Evolutionary conservation across 1,140 invertebrate genomes (phyloP), one percentile per base, ranked within the genome.

Genomic region (Ips typographus): DNA sequence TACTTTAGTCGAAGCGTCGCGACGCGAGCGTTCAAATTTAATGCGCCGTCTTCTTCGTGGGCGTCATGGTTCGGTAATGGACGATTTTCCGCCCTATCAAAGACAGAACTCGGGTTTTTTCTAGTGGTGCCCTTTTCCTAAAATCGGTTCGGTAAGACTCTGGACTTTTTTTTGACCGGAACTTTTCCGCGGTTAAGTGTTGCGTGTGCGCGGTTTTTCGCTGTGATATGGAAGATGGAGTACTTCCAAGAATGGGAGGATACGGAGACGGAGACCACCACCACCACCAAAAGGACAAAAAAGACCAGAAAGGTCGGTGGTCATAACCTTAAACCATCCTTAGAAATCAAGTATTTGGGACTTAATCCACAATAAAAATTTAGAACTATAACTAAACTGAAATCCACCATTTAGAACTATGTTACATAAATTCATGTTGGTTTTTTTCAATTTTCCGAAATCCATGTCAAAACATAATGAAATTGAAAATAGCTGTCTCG

Each of bases 221-320:
- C 57, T 62, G 56, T 63, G 58, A 65, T 75, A 77, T 77, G 76
- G 76, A 71, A 74, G 55, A 77, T 77, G 76, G 76, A 77, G 76
- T 76, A 72, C 70, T 77, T 77, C 59, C 76, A 77, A 69, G 76
- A 77, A 72, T 77, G 75, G 75, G 72, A 70, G 63, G 62, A 69
- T 59, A 73, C 68, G 42, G 71, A 71, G 62, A 67, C 68, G 40
- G 63, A 61, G 40, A 69, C 67, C 47, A 51, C 43, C 7, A 63
- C 61, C 41, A 61, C 59, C 42, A 61, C 59, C 42, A 61, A 40
- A 22, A 40, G 65, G 58, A 68, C 44, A n/a, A 68, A 36, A 51
- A 68, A 22, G 3, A 49, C 53, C 57, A 60, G 40, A 59, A 68
- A 68, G 65, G 58, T 61, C 40, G 43, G 58, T 61, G 4, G 47